A percentile compares a stretch with the other conserved stretches of the same genome.
Evolutionary conservation across 1,140 invertebrate species (phyloP).

Genomic region (Leptoteleia sp.): DNA sequence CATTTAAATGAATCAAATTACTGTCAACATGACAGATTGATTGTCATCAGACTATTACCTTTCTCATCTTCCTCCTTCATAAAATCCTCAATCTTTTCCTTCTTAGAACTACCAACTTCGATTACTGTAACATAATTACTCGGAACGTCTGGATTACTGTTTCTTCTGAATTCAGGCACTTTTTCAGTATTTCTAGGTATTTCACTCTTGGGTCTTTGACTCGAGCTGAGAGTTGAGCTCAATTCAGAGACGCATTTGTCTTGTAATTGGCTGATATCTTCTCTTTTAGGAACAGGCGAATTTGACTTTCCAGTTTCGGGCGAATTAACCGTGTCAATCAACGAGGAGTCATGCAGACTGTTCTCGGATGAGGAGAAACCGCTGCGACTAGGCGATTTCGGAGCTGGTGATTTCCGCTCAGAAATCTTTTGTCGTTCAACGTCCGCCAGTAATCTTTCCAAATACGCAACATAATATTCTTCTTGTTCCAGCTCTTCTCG

Average conservation of each 20-base stretch:
- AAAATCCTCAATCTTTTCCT: slow-evolving; percentile 77
- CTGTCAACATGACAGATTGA: too few species aligned
- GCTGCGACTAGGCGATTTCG: slow-evolving; percentile 66
- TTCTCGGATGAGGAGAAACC: slow-evolving; percentile 67
- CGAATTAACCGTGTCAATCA: slow-evolving; percentile 25
- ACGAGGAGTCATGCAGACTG: slow-evolving; percentile 58
- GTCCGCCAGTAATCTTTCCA: slow-evolving; percentile 90
- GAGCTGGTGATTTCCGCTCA: slow-evolving; percentile 60
- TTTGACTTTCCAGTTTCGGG: slow-evolving; percentile 64
- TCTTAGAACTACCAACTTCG: slow-evolving; percentile 85
- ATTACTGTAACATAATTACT: slow-evolving; percentile 94
- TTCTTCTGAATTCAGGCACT: slow-evolving; percentile 77
- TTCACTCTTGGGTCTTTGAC: slow-evolving; percentile 77
- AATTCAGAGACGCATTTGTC: slow-evolving; percentile 80
- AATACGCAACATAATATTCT: slow-evolving; percentile 93
- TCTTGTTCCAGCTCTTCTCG: slow-evolving; percentile 93
- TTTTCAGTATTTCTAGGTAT: slow-evolving; percentile 79
- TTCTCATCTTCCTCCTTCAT: too few species aligned
- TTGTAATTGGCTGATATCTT: slow-evolving; percentile 79
- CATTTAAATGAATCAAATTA: too few species aligned
- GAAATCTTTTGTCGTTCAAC: slow-evolving; percentile 87
- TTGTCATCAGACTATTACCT: too few species aligned
- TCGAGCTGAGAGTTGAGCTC: slow-evolving; percentile 75
- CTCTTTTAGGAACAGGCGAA: slow-evolving; percentile 71
- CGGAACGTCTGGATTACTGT: slow-evolving; percentile 81